Base-by-base conservation (phyloP, 2,113 vertebrate genomes). In the Natator depressus region DNA sequence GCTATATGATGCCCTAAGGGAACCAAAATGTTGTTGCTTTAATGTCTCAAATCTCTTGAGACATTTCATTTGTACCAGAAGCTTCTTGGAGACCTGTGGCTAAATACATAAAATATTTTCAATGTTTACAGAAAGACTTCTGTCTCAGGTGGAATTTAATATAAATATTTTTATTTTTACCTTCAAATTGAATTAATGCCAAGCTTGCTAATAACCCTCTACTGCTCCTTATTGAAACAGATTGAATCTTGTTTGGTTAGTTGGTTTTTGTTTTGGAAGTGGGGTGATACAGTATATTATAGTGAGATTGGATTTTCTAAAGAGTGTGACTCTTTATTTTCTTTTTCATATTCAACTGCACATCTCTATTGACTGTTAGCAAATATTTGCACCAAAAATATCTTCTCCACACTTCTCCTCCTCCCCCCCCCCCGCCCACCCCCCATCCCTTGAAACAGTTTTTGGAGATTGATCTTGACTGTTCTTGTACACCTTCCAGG, bases 31-130 rank as follows among this genome's bases (percentile, higher is more conserved):
- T 91, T 96, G 95, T 89, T 97, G 96, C 89, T 69, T 55, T 93
- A 91, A 96, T 85, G 90, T 93, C 38, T 10, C 84, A 94, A 87
- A 92, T 92, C 97, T 97, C 97, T 80, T 65, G 96, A 97, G 97
- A 97, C 38, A 6, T 91, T 96, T 97, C 89, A 93, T 97, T 97
- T 94, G 94, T 82, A 69, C 89, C 53, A 53, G 91, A 97, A 96
- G 82, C 46, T 94, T 93, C 95, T 94, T 89, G 20, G 95, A 96
- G 95, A 89, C 84, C 80, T 92, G 22, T 88, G 87, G 79, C 42
- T 76, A 87, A 94, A 93, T 90, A 57, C 91, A 82, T 87, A 82
- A 93, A 96, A 59, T 90, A 69, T 54, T 87, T 94, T 84, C 84
- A 92, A 79, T 96, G 89, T 89, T 96, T 94, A 83, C 80, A 96